Conservation (phyloP, 2,113 vertebrate species). For the Oreamnos americanus region DNA sequence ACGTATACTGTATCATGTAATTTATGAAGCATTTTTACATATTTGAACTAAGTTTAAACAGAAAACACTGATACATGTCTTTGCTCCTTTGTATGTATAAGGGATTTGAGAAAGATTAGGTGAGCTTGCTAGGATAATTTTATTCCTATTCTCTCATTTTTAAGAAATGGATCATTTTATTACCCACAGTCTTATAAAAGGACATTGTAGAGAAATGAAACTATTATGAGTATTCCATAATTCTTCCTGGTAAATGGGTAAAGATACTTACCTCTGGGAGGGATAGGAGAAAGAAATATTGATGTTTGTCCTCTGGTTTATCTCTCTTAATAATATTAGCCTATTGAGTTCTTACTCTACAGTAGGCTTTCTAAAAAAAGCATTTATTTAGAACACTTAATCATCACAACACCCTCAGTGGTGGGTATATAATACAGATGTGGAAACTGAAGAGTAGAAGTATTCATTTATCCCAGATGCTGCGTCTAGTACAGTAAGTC, state of each 20-base stretch:
- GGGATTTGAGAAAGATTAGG: not conserved
- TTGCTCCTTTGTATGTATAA: not conserved
- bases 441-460: not conserved
- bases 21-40: not conserved
- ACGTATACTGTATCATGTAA: not conserved
- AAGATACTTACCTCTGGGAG: not conserved
- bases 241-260: not conserved
- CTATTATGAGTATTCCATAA: not conserved
- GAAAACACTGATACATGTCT: not conserved
- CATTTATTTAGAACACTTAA: not conserved
- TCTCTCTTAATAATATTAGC: not conserved
- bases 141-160: not conserved
- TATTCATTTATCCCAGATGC: not conserved
- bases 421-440: not conserved
- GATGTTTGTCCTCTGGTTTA: not conserved
- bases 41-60: not conserved
- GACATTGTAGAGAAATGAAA: not conserved
- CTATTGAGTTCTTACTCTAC: not conserved
- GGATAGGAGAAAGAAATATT: not conserved
- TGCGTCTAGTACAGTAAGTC: not conserved
- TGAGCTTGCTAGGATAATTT: not conserved
- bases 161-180: conserved; percentile 15
- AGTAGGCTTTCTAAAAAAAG: not conserved
- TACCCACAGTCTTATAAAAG: not conserved
- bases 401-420: not conserved